Evolutionary conservation across 35 echinoderm and acorn worm genomes (phyloP).

Genomic region (Heliocidaris tuberculata): DNA sequence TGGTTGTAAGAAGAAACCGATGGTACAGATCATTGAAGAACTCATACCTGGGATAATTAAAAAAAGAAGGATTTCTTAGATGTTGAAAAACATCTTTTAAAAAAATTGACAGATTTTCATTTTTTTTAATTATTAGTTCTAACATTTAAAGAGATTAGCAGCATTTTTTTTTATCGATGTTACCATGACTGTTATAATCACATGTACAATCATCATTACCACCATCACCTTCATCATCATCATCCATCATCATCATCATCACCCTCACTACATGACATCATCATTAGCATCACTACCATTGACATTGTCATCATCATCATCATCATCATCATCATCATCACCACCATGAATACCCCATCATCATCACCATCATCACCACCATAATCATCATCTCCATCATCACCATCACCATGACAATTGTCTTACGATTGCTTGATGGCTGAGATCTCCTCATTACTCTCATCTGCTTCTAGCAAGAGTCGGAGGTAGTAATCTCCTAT

Average conservation of each 20-base stretch:
- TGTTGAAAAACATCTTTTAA: background rate
- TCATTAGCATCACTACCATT: background rate
- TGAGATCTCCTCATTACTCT: conserved; percentile 88
- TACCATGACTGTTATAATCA: background rate
- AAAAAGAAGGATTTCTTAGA: background rate
- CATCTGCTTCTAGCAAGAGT: conserved; percentile 91
- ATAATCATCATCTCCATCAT: background rate
- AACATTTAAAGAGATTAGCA: too few relatives aligned
- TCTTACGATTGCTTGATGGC: conserved; percentile 98
- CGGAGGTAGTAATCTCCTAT: conserved; percentile 98
- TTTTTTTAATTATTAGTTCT: too few relatives aligned
- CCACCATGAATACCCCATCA: background rate
- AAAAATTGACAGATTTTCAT: too few relatives aligned
- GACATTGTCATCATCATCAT: background rate
- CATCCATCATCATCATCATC: conserved; percentile 16
- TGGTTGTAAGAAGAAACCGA: conserved; percentile 89
- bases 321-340: background rate
- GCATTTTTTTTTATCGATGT: background rate
- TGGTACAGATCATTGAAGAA: conserved; percentile 99
- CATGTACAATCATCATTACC: background rate
- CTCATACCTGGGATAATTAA: conserved; percentile 68
- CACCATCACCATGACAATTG: background rate
- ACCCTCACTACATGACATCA: background rate
- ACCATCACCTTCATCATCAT: background rate
- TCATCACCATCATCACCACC: background rate